phyloP scores from a whole-genome alignment of 2,113 vertebrate genomes.

The Agapornis roseicollis region DNA sequence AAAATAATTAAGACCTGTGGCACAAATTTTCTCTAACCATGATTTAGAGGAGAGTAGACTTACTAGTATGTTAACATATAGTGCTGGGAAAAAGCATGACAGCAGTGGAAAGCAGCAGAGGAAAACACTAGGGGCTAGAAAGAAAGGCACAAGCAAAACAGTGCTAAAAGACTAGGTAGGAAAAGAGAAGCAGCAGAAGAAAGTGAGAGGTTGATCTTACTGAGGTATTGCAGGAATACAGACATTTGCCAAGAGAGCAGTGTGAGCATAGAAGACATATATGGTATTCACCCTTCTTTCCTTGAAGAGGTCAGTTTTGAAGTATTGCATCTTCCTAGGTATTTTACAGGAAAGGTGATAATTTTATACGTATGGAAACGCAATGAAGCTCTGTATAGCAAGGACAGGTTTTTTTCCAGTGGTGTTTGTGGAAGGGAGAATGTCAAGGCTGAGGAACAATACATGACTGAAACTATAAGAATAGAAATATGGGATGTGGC shows the following conservation, averaged over 20 bases:
- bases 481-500: not conserved
- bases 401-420: not conserved
- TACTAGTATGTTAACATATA: not conserved
- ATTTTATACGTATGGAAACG: not conserved
- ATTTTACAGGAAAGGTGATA: not conserved
- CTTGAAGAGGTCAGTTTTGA: not conserved
- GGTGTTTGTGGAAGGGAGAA: not conserved
- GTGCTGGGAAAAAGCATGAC: slow-evolving; percentile 2
- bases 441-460: not conserved
- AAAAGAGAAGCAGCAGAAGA: not conserved
- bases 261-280: rapidly evolving
- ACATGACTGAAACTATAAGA: not conserved
- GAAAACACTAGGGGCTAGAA: slow-evolving; percentile 16
- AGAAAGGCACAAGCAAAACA: not conserved
- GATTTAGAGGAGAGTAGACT: not conserved
- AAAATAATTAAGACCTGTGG: not conserved
- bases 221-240: not conserved
- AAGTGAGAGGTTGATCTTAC: not conserved
- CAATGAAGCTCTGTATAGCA: not conserved
- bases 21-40: not conserved
- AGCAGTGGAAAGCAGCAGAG: slow-evolving; percentile 3
- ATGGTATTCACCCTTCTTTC: not conserved
- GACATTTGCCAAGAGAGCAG: not conserved
- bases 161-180: not conserved
- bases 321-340: not conserved